Conservation (phyloP, 2,797 vertebrate species). For the Taenioides sp. region DNA sequence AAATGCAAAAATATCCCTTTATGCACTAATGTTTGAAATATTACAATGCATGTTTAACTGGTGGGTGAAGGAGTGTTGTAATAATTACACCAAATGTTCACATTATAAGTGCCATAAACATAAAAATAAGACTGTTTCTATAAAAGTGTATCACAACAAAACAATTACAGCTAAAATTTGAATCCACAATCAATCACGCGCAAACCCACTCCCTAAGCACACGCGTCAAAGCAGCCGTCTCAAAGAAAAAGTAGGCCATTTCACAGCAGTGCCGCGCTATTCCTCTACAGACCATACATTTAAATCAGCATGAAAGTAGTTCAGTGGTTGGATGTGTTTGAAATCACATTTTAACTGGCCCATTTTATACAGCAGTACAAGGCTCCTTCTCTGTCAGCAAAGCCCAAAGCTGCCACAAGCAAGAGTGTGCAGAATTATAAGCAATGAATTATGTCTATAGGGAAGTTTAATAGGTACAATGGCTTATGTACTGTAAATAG, state of each 20-base stretch:
- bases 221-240: neutral
- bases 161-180: neutral
- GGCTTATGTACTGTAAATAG: too few species aligned
- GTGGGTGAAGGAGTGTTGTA: neutral
- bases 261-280: neutral
- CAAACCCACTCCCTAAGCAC: neutral
- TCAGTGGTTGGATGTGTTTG: constrained; percentile 4
- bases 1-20: too few species aligned
- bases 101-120: neutral
- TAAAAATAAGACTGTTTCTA: neutral
- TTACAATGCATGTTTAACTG: too few species aligned
- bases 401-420: neutral
- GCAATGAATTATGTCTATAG: neutral
- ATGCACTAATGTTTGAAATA: too few species aligned
- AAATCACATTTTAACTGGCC: constrained; percentile 1
- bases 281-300: constrained; percentile 6
- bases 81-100: neutral
- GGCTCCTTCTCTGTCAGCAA: neutral
- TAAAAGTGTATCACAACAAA: neutral
- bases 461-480: neutral
- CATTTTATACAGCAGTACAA: constrained; percentile 5
- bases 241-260: neutral
- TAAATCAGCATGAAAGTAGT: constrained; percentile 4
- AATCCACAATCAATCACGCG: neutral
- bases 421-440: neutral